phyloP scores from a whole-genome alignment of 2,888 invertebrate species.

The Drosophila recens region DNA sequence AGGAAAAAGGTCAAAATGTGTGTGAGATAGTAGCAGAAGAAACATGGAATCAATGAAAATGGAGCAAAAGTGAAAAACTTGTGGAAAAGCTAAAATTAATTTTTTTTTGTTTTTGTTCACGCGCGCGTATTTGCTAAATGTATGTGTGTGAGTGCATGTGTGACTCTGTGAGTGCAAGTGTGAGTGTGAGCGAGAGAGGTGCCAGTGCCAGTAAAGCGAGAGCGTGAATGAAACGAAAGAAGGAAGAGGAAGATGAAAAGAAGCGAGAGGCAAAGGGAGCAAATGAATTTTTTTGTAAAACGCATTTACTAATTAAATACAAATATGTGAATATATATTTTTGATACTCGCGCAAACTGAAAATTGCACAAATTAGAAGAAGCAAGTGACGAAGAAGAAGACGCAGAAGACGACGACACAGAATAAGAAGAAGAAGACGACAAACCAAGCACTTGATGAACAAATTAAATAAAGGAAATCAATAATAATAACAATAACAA shows the following conservation, averaged over 20 bases:
- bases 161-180: conserved; percentile 19
- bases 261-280: conserved; percentile 2
- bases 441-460: conserved; percentile 40
- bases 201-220: conserved; percentile 6
- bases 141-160: conserved; percentile 15
- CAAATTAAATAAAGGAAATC: conserved; percentile 55
- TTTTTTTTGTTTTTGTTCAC: conserved; percentile 78
- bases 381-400: conserved; percentile 14
- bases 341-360: conserved; percentile 23
- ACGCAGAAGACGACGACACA: conserved; percentile 13
- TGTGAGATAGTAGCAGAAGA: conserved; percentile 28
- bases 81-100: conserved; percentile 76
- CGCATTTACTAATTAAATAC: conserved; percentile 70
- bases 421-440: conserved; percentile 9
- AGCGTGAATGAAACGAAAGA: conserved; percentile 14
- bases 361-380: conserved; percentile 28
- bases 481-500: conserved; percentile 71
- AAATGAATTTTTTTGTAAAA: conserved; percentile 59
- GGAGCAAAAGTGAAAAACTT: conserved; percentile 73
- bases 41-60: conserved; percentile 65
- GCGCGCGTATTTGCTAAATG: conserved; percentile 55
- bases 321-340: conserved; percentile 45
- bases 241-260: conserved; percentile 7
- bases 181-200: conserved; percentile 4
- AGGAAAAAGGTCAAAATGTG: conserved; percentile 67